Conservation (phyloP, 2,888 invertebrate species). For the Tridacna gigas region DNA sequence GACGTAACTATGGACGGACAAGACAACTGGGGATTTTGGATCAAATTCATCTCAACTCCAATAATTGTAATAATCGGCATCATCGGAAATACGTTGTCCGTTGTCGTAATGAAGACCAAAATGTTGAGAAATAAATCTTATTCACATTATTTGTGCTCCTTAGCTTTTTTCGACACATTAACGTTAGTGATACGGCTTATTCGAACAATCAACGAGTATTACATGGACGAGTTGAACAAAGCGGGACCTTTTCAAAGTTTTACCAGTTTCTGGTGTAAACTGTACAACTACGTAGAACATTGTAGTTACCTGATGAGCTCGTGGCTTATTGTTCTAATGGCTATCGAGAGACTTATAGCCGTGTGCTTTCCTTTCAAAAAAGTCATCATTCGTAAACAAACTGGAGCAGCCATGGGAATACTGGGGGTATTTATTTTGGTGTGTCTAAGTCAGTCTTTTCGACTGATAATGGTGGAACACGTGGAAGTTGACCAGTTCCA, state of each 20-base stretch:
- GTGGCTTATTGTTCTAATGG: conserved; percentile 83
- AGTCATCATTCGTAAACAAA: conserved; percentile 74
- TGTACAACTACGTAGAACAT: conserved; percentile 77
- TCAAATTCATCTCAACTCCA: conserved; percentile 76
- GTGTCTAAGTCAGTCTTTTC: conserved; percentile 78
- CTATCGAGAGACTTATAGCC: conserved; percentile 79
- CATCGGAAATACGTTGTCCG: conserved; percentile 80
- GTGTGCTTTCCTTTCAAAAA: conserved; percentile 81
- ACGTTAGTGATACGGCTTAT: conserved; percentile 74
- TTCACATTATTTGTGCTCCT: conserved; percentile 80
- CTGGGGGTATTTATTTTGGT: conserved; percentile 72
- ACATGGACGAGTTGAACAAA: conserved; percentile 15
- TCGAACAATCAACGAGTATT: conserved; percentile 67
- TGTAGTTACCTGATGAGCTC: conserved; percentile 81
- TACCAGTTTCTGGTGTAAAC: conserved; percentile 76
- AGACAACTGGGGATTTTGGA: conserved; percentile 74
- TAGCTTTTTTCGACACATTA: conserved; percentile 81
- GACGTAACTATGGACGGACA: neutral
- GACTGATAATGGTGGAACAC: conserved; percentile 72
- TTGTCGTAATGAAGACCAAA: conserved; percentile 81
- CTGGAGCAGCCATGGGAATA: conserved; percentile 76
- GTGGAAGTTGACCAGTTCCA: conserved; percentile 5
- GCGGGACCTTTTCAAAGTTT: conserved; percentile 66
- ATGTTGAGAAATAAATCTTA: conserved; percentile 80
- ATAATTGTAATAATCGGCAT: conserved; percentile 78